Base-by-base conservation (phyloP, 2,888 invertebrate genomes). In the Aelia acuminata region DNA sequence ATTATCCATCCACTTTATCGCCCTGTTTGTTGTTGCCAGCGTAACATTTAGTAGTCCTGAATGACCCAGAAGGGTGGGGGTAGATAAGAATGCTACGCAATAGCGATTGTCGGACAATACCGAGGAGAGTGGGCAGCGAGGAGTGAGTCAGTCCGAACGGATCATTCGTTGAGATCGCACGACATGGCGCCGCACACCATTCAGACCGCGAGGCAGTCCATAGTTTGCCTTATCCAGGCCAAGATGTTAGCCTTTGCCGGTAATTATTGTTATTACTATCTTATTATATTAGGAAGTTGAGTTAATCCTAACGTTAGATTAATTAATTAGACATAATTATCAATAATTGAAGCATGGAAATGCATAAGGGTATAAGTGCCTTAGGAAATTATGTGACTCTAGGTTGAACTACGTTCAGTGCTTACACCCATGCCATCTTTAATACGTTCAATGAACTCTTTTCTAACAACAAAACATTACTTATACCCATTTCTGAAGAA, bases 191-290 rank as follows among this genome's bases (percentile, higher is more conserved):
- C 80, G 80, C 80, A 43, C 7, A 43, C 31, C n/a, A 11, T 80
- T 13, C 80, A 80, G 15, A 3, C 43, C 39, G 39, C 80, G 0
- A 39, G 80, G 43, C 80, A 39, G 43, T 80, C 80, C 35, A 11
- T 80, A 3, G n/a, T 80, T 43, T 80, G 80, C n/a, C 43, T 80
- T n/a, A 11, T 80, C 3, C 80, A 80, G 80, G 39, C 80, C 22
- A 80, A 80, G 80, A 80, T 80, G 80, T n/a, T 80, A 13, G 39
- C 80, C 10, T 47, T 80, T 47, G n/a, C 80, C 43, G 80, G 80
- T 80, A 80, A 43, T 80, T 80, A 43, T 80, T 43, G 22, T 80
- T 39, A 31, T 70, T 22, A n/a, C n/a, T n/a, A n/a, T n/a, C n/a
- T n/a, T n/a, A n/a, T n/a, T n/a, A n/a, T n/a, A n/a, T n/a, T n/a